Conservation (phyloP, 53 echinoderm and acorn worm genomes). For the Stichopus horrens region DNA sequence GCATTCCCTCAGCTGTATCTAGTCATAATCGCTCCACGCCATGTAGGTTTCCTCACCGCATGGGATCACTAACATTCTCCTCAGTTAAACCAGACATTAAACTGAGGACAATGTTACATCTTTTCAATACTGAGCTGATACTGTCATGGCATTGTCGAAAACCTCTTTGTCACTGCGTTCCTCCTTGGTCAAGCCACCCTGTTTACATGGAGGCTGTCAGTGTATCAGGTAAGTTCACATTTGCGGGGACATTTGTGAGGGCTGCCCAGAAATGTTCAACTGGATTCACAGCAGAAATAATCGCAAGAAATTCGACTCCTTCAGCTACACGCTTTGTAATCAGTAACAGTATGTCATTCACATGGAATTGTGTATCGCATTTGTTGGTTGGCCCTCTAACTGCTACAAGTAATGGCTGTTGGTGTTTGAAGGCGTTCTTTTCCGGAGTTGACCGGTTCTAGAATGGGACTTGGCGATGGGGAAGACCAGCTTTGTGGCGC, state of each 20-base stretch:
- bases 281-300: slow-evolving; percentile 49
- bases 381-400: slow-evolving; percentile 35
- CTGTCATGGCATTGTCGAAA: slow-evolving; percentile 49
- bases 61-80: slow-evolving; percentile 25
- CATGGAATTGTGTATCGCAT: slow-evolving; percentile 46
- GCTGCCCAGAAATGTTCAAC: slow-evolving; percentile 61
- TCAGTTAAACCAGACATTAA: slow-evolving; percentile 43
- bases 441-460: neutral
- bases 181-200: slow-evolving; percentile 11
- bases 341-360: slow-evolving; percentile 50
- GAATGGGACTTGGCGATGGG: too few relatives aligned
- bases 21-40: slow-evolving; percentile 23
- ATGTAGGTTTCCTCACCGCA: neutral
- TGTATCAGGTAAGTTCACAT: slow-evolving; percentile 46
- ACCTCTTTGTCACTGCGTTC: slow-evolving; percentile 44
- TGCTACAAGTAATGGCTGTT: slow-evolving; percentile 8
- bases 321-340: slow-evolving; percentile 19
- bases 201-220: slow-evolving; percentile 43
- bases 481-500: too few relatives aligned
- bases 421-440: too few relatives aligned
- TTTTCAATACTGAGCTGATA: slow-evolving; percentile 30
- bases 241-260: slow-evolving; percentile 45
- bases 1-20: neutral
- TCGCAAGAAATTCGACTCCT: slow-evolving; percentile 1
- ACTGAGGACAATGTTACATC: neutral